phyloP scores from a whole-genome alignment of 1,140 invertebrate genomes.

The Sarcophaga peregrina region DNA sequence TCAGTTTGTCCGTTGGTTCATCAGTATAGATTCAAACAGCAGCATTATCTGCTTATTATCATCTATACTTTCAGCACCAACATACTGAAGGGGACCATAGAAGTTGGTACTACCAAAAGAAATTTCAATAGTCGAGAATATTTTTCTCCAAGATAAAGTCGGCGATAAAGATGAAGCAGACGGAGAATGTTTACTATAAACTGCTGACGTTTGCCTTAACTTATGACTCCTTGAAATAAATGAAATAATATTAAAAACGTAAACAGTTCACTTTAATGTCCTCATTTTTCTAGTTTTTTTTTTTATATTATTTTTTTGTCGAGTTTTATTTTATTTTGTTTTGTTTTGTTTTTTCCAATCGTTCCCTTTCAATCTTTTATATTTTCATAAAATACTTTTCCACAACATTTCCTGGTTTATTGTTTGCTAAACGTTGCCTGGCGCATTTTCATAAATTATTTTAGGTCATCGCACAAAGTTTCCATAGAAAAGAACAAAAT shows the following conservation, averaged over 20 bases:
- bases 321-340: too few species aligned
- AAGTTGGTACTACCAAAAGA: too few species aligned
- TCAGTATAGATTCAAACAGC: neutral
- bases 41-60: too few species aligned
- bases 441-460: constrained; percentile 22
- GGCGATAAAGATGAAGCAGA: neutral
- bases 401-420: constrained; percentile 22
- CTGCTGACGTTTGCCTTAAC: constrained; percentile 17
- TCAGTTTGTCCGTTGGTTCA: neutral
- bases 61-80: too few species aligned
- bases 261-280: constrained; percentile 25
- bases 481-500: neutral
- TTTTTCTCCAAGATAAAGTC: neutral
- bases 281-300: neutral
- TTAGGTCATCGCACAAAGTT: constrained; percentile 21
- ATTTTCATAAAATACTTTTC: constrained; percentile 10
- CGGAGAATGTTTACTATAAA: constrained; percentile 5
- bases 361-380: constrained; percentile 13
- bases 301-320: too few species aligned
- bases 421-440: constrained; percentile 24
- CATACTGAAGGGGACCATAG: too few species aligned
- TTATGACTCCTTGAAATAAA: constrained; percentile 25
- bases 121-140: too few species aligned
- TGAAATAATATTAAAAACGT: constrained; percentile 27
- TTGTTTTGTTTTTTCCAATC: neutral